phyloP scores from a whole-genome alignment of 2,888 invertebrate species.

The Heliconius ismenius region DNA sequence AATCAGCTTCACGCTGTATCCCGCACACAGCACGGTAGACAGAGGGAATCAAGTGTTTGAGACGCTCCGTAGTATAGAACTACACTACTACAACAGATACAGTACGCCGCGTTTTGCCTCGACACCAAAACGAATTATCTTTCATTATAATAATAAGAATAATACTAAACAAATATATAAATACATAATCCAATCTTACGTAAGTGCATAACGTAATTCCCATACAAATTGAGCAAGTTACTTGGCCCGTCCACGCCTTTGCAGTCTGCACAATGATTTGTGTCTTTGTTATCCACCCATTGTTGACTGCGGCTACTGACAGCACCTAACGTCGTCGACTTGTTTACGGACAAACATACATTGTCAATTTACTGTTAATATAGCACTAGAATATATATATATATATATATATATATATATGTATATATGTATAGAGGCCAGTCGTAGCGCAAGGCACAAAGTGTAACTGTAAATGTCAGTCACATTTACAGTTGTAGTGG shows the following conservation, averaged over 20 bases:
- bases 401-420: too few relatives aligned
- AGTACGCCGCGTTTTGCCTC: too few relatives aligned
- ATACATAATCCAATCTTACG: conserved; percentile 18
- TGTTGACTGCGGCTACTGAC: conserved; percentile 50
- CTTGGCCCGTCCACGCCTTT: conserved; percentile 47
- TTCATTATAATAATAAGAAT: background rate
- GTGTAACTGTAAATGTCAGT: too few relatives aligned
- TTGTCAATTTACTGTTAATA: conserved; percentile 21
- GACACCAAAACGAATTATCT: too few relatives aligned
- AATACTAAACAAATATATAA: background rate
- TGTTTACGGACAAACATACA: conserved; percentile 24
- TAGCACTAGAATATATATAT: background rate
- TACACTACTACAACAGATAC: too few relatives aligned
- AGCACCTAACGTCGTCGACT: conserved; percentile 29
- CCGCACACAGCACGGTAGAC: too few relatives aligned
- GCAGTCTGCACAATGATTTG: conserved; percentile 56
- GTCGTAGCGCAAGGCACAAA: too few relatives aligned
- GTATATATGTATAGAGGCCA: too few relatives aligned
- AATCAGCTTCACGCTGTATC: too few relatives aligned
- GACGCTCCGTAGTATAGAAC: too few relatives aligned
- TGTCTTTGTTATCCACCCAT: conserved; percentile 55
- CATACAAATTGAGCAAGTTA: conserved; percentile 29
- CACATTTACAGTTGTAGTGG: too few relatives aligned
- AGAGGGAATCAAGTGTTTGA: too few relatives aligned
- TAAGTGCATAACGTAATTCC: conserved; percentile 11